Evolutionary conservation across 2,888 invertebrate genomes (phyloP), one percentile per base, ranked within the genome.

Genomic region (Andrena trimmerana): DNA sequence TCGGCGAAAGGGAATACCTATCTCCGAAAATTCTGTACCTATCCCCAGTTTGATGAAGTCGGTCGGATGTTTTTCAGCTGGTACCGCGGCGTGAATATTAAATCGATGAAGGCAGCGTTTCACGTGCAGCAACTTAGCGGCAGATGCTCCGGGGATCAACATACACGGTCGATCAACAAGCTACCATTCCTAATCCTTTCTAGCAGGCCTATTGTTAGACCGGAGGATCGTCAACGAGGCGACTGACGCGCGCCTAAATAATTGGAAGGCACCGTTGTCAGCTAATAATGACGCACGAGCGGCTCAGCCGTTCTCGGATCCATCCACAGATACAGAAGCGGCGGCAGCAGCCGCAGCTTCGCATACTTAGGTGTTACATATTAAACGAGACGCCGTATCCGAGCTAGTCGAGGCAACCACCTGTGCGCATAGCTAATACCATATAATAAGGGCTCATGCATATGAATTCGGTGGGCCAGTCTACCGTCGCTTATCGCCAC

Each of bases 381-480:
- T 90, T 88, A 90, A 89, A 88, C 85, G 88, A 84, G 88, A 87
- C 87, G 84, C 76, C 83, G 89, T 86, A 86, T 88, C 88, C 79
- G 75, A 83, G 66, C 74, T 89, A 90, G 88, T 83, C 83, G 88
- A 91, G 88, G 90, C 91, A 93, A 91, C 92, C 93, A 93, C 93
- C 93, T 93, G 93, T 93, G 92, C 92, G 93, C 93, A 93, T 93
- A 94, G 90, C 91, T 93, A 93, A 93, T 93, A 90, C 92, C 91
- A 92, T 92, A 93, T 93, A 93, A 93, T 93, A 93, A 93, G 90
- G 87, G 86, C 91, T 91, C 91, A 91, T 91, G 90, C 91, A 91
- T 93, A 93, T 93, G 93, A 93, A 93, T 93, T 85, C 89, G 74
- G 90, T 88, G 90, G 91, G 91, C 91, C 91, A 89, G 90, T 88